Evolutionary conservation across 2,888 invertebrate species (phyloP).

Genomic region (Amitus sp.): DNA sequence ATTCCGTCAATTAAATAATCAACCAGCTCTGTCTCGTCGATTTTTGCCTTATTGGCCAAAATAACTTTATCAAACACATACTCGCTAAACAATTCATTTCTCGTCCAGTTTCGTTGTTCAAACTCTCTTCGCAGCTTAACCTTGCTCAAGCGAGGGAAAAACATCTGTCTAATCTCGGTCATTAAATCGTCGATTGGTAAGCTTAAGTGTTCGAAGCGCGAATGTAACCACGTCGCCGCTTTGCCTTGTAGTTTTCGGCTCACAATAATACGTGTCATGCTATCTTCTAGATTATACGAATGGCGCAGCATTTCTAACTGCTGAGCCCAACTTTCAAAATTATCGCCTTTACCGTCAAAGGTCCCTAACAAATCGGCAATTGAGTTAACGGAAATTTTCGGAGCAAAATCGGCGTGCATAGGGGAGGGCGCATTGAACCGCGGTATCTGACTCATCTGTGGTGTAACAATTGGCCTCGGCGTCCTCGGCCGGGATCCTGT

Average conservation of each 20-base stretch:
- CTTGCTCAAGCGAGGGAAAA: constrained; percentile 22
- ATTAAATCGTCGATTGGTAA: constrained; percentile 23
- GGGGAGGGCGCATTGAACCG: too few relatives aligned
- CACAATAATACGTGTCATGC: constrained; percentile 6
- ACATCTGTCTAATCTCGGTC: constrained; percentile 16
- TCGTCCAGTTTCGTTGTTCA: constrained; percentile 18
- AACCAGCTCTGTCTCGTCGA: constrained; percentile 25
- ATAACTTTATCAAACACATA: constrained; percentile 36
- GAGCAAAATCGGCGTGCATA: too few relatives aligned
- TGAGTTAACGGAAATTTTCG: too few relatives aligned
- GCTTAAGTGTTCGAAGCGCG: constrained; percentile 20
- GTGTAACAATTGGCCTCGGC: too few relatives aligned
- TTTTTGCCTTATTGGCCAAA: constrained; percentile 24
- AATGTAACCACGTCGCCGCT: constrained; percentile 30
- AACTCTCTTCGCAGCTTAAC: constrained; percentile 16
- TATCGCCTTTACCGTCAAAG: too few relatives aligned
- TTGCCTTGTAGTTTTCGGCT: constrained; percentile 27
- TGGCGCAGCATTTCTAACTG: too few relatives aligned
- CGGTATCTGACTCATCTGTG: too few relatives aligned
- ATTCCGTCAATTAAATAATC: constrained; percentile 36
- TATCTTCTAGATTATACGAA: too few relatives aligned
- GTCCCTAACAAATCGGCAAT: too few relatives aligned
- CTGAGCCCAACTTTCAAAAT: too few relatives aligned
- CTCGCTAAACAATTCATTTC: constrained; percentile 25
- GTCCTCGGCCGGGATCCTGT: too few relatives aligned